Evolutionary conservation across 2,888 invertebrate species (phyloP).

Genomic region (Cancer borealis): DNA sequence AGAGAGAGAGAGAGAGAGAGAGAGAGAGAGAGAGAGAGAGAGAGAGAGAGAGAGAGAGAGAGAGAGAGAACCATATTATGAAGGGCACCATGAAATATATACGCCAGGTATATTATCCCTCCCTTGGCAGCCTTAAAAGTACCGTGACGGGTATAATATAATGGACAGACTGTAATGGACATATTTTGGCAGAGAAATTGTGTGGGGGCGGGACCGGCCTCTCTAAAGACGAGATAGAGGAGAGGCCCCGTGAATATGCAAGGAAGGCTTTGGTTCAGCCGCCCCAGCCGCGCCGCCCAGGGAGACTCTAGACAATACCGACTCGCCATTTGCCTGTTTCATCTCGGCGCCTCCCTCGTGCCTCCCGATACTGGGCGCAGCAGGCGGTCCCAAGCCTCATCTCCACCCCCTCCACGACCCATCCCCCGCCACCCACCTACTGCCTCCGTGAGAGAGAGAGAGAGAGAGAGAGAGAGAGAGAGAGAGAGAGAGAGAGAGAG

Average conservation of each 20-base stretch:
- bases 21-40: not conserved
- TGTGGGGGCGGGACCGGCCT: not conserved
- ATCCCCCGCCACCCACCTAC: constrained; percentile 15
- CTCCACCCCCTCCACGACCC: constrained; percentile 42
- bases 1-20: constrained; percentile 36
- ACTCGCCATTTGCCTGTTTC: constrained; percentile 61
- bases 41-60: not conserved
- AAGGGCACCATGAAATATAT: constrained; percentile 35
- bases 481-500: constrained; percentile 47
- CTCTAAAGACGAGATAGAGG: constrained; percentile 35
- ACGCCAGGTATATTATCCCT: constrained; percentile 34
- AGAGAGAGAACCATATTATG: not conserved
- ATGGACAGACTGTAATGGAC: constrained; percentile 42
- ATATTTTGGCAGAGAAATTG: constrained; percentile 10
- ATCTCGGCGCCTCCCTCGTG: constrained; percentile 4
- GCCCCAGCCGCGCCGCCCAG: not conserved
- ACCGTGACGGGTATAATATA: constrained; percentile 41
- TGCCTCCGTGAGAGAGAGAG: constrained; percentile 1
- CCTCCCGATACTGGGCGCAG: constrained; percentile 43
- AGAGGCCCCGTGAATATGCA: constrained; percentile 50
- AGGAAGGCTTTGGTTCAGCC: constrained; percentile 44
- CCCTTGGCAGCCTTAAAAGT: constrained; percentile 3
- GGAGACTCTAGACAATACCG: constrained; percentile 52
- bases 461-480: constrained; percentile 24
- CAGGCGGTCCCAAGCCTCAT: constrained; percentile 37